Evolutionary conservation across 2,113 vertebrate species (phyloP), one percentile per base, ranked within the genome.

Genomic region (Microcebus lehilahytsara): DNA sequence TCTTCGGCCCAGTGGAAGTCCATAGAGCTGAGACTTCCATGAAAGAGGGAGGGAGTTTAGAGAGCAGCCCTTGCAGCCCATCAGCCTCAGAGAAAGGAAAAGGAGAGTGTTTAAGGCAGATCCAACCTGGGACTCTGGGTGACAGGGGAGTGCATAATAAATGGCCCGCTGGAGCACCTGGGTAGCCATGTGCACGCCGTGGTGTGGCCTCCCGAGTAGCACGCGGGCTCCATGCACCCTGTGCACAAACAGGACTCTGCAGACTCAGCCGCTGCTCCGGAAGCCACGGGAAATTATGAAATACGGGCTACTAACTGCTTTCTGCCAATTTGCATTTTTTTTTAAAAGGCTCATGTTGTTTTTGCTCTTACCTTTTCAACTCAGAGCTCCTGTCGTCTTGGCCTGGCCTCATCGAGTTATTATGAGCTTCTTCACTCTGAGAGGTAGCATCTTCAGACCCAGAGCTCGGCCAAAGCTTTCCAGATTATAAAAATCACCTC

Each of bases 181-280:
- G 9, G 14, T 62, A 93, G 96, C 1, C 96, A 94, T 0, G 16
- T 53, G 83, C 34, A 34, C 46, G 27, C 92, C 95, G 37, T 89
- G 85, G 69, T 46, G 83, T 46, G 83, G 91, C 74, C 80, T 98
- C 75, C 95, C 83, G 27, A 25, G 51, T 79, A 66, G 78, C 91
- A 97, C 0, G 0, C 74, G 86, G 88, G 83, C 93, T 93, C 87
- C 91, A 69, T 96, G 97, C 95, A 85, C 96, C 93, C 95, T 64
- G 91, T 19, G 49, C n/a, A 12, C 77, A 62, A 93, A 67, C 46
- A 92, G 71, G 97, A 88, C 94, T 87, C 58, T 96, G 95, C 96
- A 97, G 97, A 95, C 96, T 95, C 95, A 92, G 96, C 95, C 92
- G 77, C 67, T 78, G 97, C 97, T 98, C 83, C 32, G 93, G 95